Conservation (phyloP, 2,113 vertebrate genomes). For the Regulus satrapa region DNA sequence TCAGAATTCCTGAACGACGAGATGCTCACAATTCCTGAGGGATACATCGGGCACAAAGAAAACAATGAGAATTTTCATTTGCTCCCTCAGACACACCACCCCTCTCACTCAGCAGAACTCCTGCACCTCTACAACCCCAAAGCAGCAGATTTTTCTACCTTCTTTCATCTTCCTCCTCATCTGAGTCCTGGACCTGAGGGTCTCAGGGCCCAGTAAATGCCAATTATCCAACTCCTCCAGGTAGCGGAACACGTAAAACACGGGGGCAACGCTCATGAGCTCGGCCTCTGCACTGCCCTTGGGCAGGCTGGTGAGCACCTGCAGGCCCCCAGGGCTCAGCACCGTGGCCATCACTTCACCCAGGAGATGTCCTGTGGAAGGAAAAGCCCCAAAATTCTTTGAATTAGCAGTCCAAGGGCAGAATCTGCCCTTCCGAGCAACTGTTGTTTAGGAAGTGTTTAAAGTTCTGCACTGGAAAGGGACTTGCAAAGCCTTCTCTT, state of each 20-base stretch:
- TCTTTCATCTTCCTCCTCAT: constrained; percentile 79
- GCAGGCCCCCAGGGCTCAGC: constrained; percentile 71
- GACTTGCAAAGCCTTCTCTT: neutral
- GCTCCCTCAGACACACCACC: neutral
- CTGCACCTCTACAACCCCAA: neutral
- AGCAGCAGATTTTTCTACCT: constrained; percentile 66
- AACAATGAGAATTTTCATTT: neutral
- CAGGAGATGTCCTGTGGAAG: constrained; percentile 79
- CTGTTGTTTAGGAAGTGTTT: neutral
- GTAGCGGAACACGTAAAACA: constrained; percentile 82
- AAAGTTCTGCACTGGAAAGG: neutral
- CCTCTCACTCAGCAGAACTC: neutral
- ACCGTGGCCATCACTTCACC: constrained; percentile 75
- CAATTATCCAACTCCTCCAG: constrained; percentile 78
- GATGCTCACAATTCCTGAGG: constrained; percentile 79
- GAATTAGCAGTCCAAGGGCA: neutral
- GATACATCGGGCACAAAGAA: neutral
- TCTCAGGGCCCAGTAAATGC: constrained; percentile 68
- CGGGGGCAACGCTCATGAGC: constrained; percentile 70
- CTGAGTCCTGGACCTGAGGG: constrained; percentile 17
- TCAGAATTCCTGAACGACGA: constrained; percentile 78
- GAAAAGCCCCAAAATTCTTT: neutral
- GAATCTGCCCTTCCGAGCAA: neutral
- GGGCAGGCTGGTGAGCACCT: constrained; percentile 74
- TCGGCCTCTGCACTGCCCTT: constrained; percentile 81